phyloP scores from a whole-genome alignment of 2,113 vertebrate genomes.

The Chloropsis hardwickii region DNA sequence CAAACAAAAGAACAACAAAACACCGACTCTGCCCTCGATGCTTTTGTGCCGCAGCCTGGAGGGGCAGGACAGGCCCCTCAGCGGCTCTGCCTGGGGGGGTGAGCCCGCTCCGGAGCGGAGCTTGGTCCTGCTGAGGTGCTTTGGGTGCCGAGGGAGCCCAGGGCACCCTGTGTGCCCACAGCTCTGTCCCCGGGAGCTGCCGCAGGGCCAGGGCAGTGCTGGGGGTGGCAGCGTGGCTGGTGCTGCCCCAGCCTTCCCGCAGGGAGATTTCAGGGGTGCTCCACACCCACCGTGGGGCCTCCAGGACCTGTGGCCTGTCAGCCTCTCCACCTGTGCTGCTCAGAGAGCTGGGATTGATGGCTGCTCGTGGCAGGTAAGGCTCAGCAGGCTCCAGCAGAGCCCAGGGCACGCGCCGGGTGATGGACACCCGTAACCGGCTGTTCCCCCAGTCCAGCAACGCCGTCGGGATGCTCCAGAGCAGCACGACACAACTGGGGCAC shows the following conservation, averaged over 20 bases:
- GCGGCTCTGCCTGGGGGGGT: background rate
- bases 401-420: rapidly evolving
- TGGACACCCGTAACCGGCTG: background rate
- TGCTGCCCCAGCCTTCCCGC: background rate
- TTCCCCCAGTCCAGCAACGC: background rate
- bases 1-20: slow-evolving; percentile 13
- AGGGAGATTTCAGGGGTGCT: background rate
- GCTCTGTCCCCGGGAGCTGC: background rate
- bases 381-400: background rate
- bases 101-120: background rate
- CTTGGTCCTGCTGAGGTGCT: background rate
- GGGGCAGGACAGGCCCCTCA: background rate
- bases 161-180: rapidly evolving
- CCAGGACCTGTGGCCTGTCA: background rate
- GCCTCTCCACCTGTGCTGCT: background rate
- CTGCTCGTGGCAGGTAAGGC: background rate
- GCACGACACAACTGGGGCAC: background rate
- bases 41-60: background rate
- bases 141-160: background rate
- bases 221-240: background rate
- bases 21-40: background rate
- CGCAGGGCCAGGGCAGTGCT: background rate
- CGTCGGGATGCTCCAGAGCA: rapidly evolving
- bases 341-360: background rate
- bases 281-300: background rate